phyloP scores from a whole-genome alignment of 2,113 vertebrate genomes.

The Sylvietta virens region DNA sequence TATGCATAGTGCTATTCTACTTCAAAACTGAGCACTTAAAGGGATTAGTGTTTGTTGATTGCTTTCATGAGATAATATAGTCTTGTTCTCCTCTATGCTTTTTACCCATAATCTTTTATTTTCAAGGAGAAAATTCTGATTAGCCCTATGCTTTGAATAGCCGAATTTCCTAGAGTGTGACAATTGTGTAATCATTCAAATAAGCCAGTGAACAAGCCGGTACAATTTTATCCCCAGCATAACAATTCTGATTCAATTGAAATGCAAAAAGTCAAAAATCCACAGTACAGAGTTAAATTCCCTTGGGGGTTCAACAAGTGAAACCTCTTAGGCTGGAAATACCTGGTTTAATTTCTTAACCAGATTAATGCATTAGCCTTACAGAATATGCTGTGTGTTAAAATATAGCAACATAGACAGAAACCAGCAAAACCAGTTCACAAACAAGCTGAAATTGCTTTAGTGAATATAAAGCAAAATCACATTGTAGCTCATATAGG shows the following conservation, averaged over 20 bases:
- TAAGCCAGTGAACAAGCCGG: not conserved
- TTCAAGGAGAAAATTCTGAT: slow-evolving; percentile 42
- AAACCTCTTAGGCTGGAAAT: slow-evolving; percentile 5
- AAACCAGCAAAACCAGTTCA: not conserved
- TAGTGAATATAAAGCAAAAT: not conserved
- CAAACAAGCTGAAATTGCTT: not conserved
- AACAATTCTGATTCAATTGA: slow-evolving; percentile 23
- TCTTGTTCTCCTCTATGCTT: not conserved
- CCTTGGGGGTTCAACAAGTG: not conserved
- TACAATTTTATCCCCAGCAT: not conserved
- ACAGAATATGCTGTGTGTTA: not conserved
- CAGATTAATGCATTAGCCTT: not conserved
- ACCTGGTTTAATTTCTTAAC: slow-evolving; percentile 32
- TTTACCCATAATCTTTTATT: slow-evolving; percentile 43
- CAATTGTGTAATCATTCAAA: slow-evolving; percentile 40
- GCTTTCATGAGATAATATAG: slow-evolving; percentile 36
- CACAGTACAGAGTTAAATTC: not conserved
- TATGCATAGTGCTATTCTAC: not conserved
- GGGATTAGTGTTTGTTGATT: slow-evolving; percentile 53
- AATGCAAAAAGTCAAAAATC: slow-evolving; percentile 15
- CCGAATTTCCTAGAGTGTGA: slow-evolving; percentile 32
- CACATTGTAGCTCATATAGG: not conserved
- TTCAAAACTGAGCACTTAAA: slow-evolving; percentile 40
- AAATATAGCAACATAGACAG: not conserved
- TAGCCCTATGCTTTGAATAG: slow-evolving; percentile 16